Evolutionary conservation across 1,140 invertebrate species (phyloP), one percentile per base, ranked within the genome.

Genomic region (Dinoponera quadriceps): DNA sequence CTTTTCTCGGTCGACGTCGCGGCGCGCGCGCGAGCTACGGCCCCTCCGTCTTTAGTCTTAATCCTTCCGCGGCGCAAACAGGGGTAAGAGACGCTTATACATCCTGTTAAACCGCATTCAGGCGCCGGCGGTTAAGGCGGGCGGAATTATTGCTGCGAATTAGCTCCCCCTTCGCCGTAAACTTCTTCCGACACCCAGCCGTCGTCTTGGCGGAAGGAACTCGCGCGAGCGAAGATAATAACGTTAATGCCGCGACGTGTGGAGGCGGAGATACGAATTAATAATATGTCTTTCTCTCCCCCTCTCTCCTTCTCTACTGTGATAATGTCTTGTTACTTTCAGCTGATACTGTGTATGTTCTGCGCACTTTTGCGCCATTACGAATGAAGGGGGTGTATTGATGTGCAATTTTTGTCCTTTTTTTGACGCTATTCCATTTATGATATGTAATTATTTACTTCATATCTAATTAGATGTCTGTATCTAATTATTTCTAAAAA

Each of bases 61-160:
- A 85, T 85, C 84, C 84, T 66, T 85, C 74, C 65, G 72, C 55
- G 65, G 49, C 72, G 84, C 72, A 69, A 83, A 72, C 65, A 62
- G 66, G 81, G 81, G 57, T 77, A 71, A 71, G 84, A 85, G 73
- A 84, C 82, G 84, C 81, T 85, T 85, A 82, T 85, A 85, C 68
- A 85, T 85, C 72, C 81, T 77, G 81, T 85, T 85, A 85, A 85
- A 85, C 84, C 84, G 72, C 81, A 85, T 85, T 85, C 84, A 77
- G 65, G 69, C 72, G 81, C 57, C 72, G 63, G 81, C 55, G 81
- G 63, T 85, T 85, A 69, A 71, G 55, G 59, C 81, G 54, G 49
- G 62, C 29, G 81, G 81, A 85, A 85, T 85, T 85, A 85, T 85
- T 85, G 84, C 81, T 75, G 55, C 84, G 84, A 83, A 83, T 85